Base-by-base conservation (phyloP, 2,113 vertebrate genomes). In the Neolamprologus ventralis region DNA sequence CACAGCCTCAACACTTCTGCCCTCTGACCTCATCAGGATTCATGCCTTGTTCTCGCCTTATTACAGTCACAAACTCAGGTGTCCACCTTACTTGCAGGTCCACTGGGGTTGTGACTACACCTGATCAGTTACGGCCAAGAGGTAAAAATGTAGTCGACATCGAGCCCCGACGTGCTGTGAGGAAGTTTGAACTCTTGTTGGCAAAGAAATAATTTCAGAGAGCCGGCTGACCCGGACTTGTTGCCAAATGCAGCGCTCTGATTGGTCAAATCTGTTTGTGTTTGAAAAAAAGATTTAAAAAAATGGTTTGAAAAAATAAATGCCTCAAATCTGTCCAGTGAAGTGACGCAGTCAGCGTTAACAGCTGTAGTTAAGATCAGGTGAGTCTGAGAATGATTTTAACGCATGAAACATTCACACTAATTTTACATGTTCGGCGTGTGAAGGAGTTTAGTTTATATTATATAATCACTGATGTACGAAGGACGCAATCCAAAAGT, bases 51-150 rank as follows among this genome's bases (percentile, higher is more conserved):
- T 63, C 17, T 63, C 6, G 2, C 16, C 0, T 19, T 60, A 2
- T 33, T 58, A 1, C 17, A 35, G 0, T 65, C 60, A 35, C 0
- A 65, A 65, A 35, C 60, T 65, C 17, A n/a, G 31, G 60, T 3
- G 31, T n/a, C 31, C 9, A 35, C 2, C 31, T 19, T 1, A 19
- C 31, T 1, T 35, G 60, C 31, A 35, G 60, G 60, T 12, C 31
- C 58, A 35, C 58, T 7, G 9, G 9, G 58, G 17, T 65, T 35
- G 0, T 12, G 31, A 35, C 57, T 31, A 10, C 13, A 58, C 31
- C 58, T 3, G 58, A 63, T 65, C 60, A 35, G 6, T 35, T n/a
- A n/a, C 4, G 0, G 1, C 60, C 6, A 4, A 65, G 31, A n/a
- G 6, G 9, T 65, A 65, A 12, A 37, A 65, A 7, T 2, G 31